Base-by-base conservation (phyloP, 2,113 vertebrate genomes). In the Varanus komodoensis region DNA sequence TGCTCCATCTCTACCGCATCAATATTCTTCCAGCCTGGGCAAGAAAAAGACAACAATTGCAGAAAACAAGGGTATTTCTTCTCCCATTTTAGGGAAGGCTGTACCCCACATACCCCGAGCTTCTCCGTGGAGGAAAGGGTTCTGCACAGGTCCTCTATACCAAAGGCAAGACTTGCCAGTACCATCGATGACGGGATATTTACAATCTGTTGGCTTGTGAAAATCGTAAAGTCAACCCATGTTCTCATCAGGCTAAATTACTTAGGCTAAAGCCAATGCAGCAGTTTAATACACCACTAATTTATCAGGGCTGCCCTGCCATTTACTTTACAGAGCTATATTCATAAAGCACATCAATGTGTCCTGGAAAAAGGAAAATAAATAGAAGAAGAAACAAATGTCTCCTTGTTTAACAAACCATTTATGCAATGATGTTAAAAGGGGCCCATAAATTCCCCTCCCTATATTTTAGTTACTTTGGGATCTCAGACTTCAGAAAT, bases 301-400 rank as follows among this genome's bases (percentile, higher is more conserved):
- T 97, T 97, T 95, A 96, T 97, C 96, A 96, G 92, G 73, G 87
- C 89, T 32, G 54, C 94, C 94, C 94, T 95, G 93, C 87, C 88
- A 78, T 96, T 97, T 95, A 88, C 94, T 95, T 95, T 92, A 32
- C 48, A 83, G 75, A 93, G 92, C 88, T 95, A 87, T 92, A 94
- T 94, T 93, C 92, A 95, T 95, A 94, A 96, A 96, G 89, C 86
- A 95, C 94, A 93, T 88, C 94, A 89, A 88, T 96, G 87, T 86
- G 89, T 80, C 95, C 88, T 14, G 1, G 89, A 92, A 95, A 94
- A 94, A 77, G 27, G 83, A 54, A 77, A 6, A 78, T 82, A 87
- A 75, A 77, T 44, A 68, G 32, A 38, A 80, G 19, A 73, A 89
- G 77, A 88, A 74, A 94, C 90, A 95, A 92, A 93, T 52, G 0